A percentile compares a stretch with the other conserved stretches of the same genome.
phyloP scores from a whole-genome alignment of 2,888 invertebrate genomes.

The Tiliacea citrago region DNA sequence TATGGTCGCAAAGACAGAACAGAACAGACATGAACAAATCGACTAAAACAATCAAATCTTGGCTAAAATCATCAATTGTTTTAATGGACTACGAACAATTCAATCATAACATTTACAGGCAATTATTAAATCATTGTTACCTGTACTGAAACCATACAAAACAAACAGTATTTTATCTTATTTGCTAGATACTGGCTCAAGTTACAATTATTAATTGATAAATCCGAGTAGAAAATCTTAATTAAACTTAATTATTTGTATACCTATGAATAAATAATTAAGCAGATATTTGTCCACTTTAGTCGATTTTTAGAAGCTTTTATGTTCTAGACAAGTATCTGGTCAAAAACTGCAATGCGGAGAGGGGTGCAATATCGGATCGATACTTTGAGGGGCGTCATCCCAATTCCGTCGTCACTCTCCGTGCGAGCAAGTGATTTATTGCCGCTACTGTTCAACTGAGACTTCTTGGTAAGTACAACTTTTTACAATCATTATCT shows the following conservation, averaged over 20 bases:
- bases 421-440: not conserved
- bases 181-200: not conserved
- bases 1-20: not conserved
- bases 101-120: not conserved
- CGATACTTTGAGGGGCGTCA: constrained; percentile 4
- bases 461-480: not conserved
- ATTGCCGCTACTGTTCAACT: not conserved
- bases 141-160: not conserved
- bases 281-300: not conserved
- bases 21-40: not conserved
- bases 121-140: not conserved
- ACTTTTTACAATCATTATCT: not conserved
- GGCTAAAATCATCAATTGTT: not conserved
- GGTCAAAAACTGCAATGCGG: not conserved
- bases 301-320: not conserved
- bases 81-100: not conserved
- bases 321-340: not conserved
- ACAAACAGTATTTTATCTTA: not conserved
- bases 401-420: not conserved
- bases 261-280: not conserved
- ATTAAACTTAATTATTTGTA: not conserved
- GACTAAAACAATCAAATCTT: not conserved
- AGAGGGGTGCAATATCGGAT: not conserved
- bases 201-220: not conserved
- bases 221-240: not conserved